Percentiles rank a stretch among this genome's conserved stretches.
These are phyloP conservation scores for Myocastor coypus DNA, from an alignment of 2,113 vertebrate genomes.

Conservation along the genomic window DNA sequence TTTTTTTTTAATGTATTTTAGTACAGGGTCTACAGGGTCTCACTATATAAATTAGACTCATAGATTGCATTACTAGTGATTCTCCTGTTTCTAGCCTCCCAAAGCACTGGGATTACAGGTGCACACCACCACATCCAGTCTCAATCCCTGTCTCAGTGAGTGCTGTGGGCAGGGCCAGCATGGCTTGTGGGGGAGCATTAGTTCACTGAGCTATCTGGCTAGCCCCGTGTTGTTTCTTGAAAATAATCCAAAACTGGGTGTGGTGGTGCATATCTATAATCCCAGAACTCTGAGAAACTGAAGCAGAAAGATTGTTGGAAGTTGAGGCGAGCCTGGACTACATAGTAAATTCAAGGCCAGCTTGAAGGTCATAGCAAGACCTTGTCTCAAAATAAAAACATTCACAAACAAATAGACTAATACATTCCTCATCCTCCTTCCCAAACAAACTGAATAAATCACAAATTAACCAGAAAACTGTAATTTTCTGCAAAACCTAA, in stretches of 20 bases:
- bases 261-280: background rate
- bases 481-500: background rate
- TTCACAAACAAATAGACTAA: background rate
- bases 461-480: conserved; percentile 17
- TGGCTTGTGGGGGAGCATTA: no score
- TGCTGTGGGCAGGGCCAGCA: no score
- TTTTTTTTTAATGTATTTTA: no score
- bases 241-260: background rate
- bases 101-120: no score
- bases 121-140: no score
- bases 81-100: no score
- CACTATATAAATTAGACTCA: no score
- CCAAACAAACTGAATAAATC: conserved; percentile 35
- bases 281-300: background rate
- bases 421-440: background rate
- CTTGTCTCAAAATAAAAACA: background rate
- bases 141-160: no score
- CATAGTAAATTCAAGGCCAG: background rate
- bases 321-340: background rate
- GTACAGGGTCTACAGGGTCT: no score
- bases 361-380: background rate
- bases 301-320: background rate
- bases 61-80: no score
- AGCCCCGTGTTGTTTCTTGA: background rate
- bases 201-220: no score